These are phyloP conservation scores for Anguilla japonica DNA, from an alignment of 2,113 vertebrate species.

Conservation along the genomic window DNA sequence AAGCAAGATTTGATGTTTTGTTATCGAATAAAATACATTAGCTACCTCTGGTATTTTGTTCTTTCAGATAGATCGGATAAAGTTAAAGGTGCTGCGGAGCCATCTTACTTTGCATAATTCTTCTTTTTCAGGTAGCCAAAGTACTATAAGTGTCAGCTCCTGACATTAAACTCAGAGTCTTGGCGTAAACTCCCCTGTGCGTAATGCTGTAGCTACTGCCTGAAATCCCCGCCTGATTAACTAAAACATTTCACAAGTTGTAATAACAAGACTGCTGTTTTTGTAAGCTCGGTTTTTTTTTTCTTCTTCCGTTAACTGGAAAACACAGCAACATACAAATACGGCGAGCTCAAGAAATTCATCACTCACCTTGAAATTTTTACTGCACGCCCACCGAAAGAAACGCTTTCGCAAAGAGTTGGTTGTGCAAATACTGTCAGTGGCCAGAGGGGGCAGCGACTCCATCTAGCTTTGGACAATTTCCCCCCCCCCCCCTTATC, in stretches of 20 bases:
- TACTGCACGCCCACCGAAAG: background rate
- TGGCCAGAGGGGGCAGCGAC: background rate
- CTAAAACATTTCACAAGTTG: constrained; percentile 17
- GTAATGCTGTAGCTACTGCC: background rate
- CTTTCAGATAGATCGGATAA: background rate
- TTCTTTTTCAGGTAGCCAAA: background rate
- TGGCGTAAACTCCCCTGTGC: background rate
- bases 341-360: background rate
- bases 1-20: background rate
- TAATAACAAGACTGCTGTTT: constrained; percentile 15
- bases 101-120: background rate
- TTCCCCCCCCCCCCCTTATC: background rate
- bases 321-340: background rate
- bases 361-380: constrained; percentile 5
- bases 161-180: constrained; percentile 5
- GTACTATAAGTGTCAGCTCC: background rate
- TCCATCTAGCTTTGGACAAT: background rate
- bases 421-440: background rate
- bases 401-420: background rate
- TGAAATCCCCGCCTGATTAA: background rate
- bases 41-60: background rate
- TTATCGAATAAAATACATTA: background rate
- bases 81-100: background rate
- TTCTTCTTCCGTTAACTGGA: background rate
- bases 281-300: background rate